Evolutionary conservation across 2,797 vertebrate genomes (phyloP).

Genomic region (Poecilia picta): DNA sequence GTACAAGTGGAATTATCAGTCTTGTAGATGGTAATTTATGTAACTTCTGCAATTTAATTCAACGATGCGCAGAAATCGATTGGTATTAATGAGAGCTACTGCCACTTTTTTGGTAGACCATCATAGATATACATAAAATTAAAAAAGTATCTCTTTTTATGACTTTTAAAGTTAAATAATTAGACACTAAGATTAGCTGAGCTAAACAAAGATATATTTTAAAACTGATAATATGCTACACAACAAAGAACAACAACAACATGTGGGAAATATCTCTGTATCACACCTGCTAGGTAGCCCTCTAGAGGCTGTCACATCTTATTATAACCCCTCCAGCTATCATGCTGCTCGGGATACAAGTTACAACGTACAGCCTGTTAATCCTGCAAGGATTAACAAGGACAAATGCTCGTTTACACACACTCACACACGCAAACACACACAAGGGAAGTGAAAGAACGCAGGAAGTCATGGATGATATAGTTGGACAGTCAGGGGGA

Average conservation of each 20-base stretch:
- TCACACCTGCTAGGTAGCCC: slow-evolving; percentile 34
- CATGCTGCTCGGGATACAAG: slow-evolving; percentile 34
- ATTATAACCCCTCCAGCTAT: slow-evolving; percentile 45
- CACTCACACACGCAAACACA: slow-evolving; percentile 23
- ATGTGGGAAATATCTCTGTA: slow-evolving; percentile 20
- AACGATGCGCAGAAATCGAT: background rate
- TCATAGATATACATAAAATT: background rate
- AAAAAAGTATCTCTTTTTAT: background rate
- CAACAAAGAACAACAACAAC: slow-evolving; percentile 14
- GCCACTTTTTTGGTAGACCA: background rate
- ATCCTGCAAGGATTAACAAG: slow-evolving; percentile 34
- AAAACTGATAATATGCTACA: background rate
- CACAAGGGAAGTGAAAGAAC: slow-evolving; percentile 8
- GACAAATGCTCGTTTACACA: slow-evolving; percentile 33
- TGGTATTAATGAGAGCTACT: background rate
- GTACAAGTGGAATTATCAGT: background rate
- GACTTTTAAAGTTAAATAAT: background rate
- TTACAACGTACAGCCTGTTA: slow-evolving; percentile 37
- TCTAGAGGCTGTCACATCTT: slow-evolving; percentile 32
- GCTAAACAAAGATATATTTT: background rate
- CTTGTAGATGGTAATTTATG: background rate
- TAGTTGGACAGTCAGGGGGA: slow-evolving; percentile 22
- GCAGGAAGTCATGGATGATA: slow-evolving; percentile 41
- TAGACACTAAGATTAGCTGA: background rate
- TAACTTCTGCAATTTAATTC: background rate